Conservation (phyloP, 2,888 invertebrate species). For the Anoplius nigerrimus region DNA sequence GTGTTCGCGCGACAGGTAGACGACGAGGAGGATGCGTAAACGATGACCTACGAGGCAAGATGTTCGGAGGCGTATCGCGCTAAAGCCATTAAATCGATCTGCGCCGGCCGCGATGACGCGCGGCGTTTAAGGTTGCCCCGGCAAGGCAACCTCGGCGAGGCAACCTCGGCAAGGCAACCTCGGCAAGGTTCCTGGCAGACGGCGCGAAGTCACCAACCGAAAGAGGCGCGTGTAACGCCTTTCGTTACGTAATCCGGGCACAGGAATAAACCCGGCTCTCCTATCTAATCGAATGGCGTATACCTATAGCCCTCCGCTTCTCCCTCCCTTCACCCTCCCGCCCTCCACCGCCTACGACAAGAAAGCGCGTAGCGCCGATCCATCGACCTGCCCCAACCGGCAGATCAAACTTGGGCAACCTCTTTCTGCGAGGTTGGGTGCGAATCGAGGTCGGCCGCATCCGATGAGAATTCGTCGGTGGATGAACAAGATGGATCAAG, state of each 20-base stretch:
- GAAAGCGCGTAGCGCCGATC: neutral
- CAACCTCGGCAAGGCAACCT: too few species aligned
- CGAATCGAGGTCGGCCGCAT: neutral
- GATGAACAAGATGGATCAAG: neutral
- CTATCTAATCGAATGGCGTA: too few species aligned
- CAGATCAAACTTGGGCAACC: neutral
- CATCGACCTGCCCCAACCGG: conserved; percentile 5
- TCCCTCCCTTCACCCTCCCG: neutral
- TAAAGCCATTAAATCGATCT: too few species aligned
- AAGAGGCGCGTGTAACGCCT: neutral
- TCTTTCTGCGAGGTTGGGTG: neutral
- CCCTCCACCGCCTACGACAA: neutral
- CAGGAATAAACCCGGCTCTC: neutral
- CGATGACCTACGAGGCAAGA: too few species aligned
- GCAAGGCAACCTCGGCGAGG: too few species aligned
- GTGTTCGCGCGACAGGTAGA: too few species aligned
- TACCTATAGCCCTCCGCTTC: neutral
- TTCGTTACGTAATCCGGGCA: neutral
- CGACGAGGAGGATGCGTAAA: too few species aligned
- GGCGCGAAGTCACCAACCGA: conserved; percentile 20
- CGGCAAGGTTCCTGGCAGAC: conserved; percentile 34
- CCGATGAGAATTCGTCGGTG: neutral
- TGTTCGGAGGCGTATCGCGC: too few species aligned
- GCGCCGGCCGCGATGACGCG: too few species aligned
- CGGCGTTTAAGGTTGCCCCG: too few species aligned